These are phyloP conservation scores for Apis cerana DNA, from an alignment of 1,140 invertebrate genomes.

Conservation along the genomic window DNA sequence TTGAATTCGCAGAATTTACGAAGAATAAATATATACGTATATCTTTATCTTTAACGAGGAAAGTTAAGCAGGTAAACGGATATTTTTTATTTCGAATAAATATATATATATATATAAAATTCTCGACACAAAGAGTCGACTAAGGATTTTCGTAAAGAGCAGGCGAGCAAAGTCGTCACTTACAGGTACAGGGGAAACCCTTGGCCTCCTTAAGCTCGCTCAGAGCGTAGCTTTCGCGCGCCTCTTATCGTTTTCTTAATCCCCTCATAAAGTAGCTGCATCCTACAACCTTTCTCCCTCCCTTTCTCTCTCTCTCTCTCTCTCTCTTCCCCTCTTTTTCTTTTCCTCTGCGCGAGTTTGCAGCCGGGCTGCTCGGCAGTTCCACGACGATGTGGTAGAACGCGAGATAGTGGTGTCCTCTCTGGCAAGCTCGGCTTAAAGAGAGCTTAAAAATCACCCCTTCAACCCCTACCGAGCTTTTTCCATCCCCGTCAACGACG, in stretches of 20 bases:
- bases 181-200: constrained; percentile 55
- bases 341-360: constrained; percentile 48
- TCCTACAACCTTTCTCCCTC: constrained; percentile 57
- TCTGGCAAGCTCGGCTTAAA: constrained; percentile 74
- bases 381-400: constrained; percentile 70
- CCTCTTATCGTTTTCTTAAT: constrained; percentile 73
- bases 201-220: constrained; percentile 61
- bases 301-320: constrained; percentile 56
- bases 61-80: no score
- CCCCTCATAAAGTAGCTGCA: constrained; percentile 70
- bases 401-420: constrained; percentile 75
- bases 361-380: constrained; percentile 65
- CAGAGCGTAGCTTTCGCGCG: constrained; percentile 65
- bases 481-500: constrained; percentile 66
- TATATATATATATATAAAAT: background rate
- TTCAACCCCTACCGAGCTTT: constrained; percentile 71
- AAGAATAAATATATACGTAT: no score
- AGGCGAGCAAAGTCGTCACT: constrained; percentile 46
- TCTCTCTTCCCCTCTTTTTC: constrained; percentile 42
- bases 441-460: constrained; percentile 80
- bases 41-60: no score
- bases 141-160: constrained; percentile 15
- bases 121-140: constrained; percentile 6
- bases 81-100: background rate
- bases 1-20: no score